phyloP scores from a whole-genome alignment of 2,888 invertebrate species.

The Biston betularia region DNA sequence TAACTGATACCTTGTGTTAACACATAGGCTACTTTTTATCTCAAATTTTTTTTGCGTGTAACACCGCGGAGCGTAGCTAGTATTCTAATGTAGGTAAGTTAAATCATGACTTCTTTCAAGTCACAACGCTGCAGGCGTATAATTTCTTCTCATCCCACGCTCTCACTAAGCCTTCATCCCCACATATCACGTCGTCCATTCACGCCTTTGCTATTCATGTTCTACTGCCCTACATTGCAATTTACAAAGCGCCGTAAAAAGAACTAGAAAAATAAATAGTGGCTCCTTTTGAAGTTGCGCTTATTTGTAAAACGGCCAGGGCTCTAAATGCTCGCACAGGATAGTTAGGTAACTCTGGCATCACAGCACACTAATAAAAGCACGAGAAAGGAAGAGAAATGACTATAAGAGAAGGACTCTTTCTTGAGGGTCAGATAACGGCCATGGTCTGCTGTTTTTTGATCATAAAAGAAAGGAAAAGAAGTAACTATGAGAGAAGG shows the following conservation, averaged over 20 bases:
- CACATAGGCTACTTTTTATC: too few relatives aligned
- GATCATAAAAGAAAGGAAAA: too few relatives aligned
- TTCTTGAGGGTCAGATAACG: too few relatives aligned
- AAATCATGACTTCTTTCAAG: slow-evolving; percentile 1
- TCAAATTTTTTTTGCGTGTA: neutral
- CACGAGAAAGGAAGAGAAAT: too few relatives aligned
- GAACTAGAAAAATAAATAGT: slow-evolving; percentile 12
- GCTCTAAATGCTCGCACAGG: too few relatives aligned
- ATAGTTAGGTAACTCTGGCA: too few relatives aligned
- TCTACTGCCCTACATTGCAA: slow-evolving; percentile 33
- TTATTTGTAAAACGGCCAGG: too few relatives aligned
- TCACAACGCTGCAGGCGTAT: slow-evolving; percentile 58
- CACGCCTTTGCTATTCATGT: slow-evolving; percentile 59
- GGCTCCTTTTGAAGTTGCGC: neutral
- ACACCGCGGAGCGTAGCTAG: neutral
- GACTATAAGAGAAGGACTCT: too few relatives aligned
- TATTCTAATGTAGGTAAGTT: neutral
- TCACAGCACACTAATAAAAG: too few relatives aligned
- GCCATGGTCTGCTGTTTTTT: too few relatives aligned
- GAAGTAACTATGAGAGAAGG: too few relatives aligned
- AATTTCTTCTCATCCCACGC: slow-evolving; percentile 72
- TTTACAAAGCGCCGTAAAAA: slow-evolving; percentile 22
- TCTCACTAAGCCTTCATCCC: slow-evolving; percentile 50
- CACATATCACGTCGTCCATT: slow-evolving; percentile 47
- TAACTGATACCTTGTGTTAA: too few relatives aligned